Evolutionary conservation across 2,888 invertebrate species (phyloP).

Genomic region (Ptilodon capucinus): DNA sequence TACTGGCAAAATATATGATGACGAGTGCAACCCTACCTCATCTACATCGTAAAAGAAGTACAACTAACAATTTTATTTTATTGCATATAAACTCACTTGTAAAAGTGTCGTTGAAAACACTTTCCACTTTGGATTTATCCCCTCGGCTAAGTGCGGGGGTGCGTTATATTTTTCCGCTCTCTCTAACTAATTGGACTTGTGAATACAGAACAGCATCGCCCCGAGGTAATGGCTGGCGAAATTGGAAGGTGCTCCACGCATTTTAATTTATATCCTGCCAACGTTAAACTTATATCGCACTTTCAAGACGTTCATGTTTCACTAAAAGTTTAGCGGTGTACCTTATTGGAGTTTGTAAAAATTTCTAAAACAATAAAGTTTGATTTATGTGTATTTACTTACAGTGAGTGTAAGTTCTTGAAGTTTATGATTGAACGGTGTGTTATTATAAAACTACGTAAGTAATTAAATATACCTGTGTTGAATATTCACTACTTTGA

Average conservation of each 20-base stretch:
- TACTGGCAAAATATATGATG: no score
- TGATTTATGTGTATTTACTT: slow-evolving; percentile 14
- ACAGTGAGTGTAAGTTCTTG: slow-evolving; percentile 15
- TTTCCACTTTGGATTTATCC: not conserved
- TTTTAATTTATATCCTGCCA: slow-evolving; percentile 54
- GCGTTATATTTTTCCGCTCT: slow-evolving; percentile 37
- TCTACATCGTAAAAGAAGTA: no score
- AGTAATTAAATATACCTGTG: no score
- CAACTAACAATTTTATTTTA: no score
- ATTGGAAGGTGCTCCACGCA: slow-evolving; percentile 51
- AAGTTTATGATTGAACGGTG: slow-evolving; percentile 4
- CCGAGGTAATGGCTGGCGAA: slow-evolving; percentile 43
- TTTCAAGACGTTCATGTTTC: slow-evolving; percentile 27
- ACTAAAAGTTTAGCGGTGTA: slow-evolving; percentile 22
- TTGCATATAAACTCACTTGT: not conserved
- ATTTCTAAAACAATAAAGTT: slow-evolving; percentile 17
- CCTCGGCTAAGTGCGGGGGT: slow-evolving; percentile 7
- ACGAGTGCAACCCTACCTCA: no score
- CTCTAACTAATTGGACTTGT: slow-evolving; percentile 55
- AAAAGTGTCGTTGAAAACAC: not conserved
- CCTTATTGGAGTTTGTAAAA: slow-evolving; percentile 2
- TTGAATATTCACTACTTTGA: no score
- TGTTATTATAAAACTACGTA: no score
- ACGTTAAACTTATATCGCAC: slow-evolving; percentile 37
- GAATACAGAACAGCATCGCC: slow-evolving; percentile 47